Base-by-base conservation (phyloP, 2,888 invertebrate genomes). In the Tryphoninae sp. region DNA sequence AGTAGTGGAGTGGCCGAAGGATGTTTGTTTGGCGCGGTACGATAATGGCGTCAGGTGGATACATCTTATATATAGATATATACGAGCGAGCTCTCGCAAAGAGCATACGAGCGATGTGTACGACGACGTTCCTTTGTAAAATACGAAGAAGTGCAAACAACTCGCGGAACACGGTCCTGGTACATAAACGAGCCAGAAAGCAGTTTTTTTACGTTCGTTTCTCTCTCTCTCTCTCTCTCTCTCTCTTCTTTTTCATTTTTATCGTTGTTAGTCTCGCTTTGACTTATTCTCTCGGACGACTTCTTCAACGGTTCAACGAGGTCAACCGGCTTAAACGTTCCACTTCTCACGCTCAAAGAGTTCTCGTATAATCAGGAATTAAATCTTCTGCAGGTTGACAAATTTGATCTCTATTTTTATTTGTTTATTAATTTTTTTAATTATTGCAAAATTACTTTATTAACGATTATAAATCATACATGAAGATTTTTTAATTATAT, bases 21-120 rank as follows among this genome's bases (percentile, higher is more conserved):
- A 88, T 88, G 89, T 89, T 89, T 89, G 89, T 89, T 88, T 89
- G 89, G 85, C 87, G 79, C 68, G 86, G 86, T 83, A 85, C 88
- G 89, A 88, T 89, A 89, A 89, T 89, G 88, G 86, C 87, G 86
- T 84, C 68, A 83, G 84, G 84, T 85, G 88, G 87, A 88, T 88
- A 89, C 85, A 64, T 61, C 33, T 16, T 33, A 23, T 53, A 72
- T 58, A 72, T 75, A 40, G 3, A 23, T 26, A 51, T 40, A 55
- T 16, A 3, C 7, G 13, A 61, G 69, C 58, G 53, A 67, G 69
- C 55, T 61, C 69, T 55, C 16, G 64, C 40, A 58, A 62, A 67
- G 71, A 76, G 74, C 62, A 58, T 67, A 76, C 64, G 71, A 40
- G 65, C 59, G 71, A 68, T 58, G 62, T 73, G 67, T 73, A 73